Evolutionary conservation across 2,113 vertebrate species (phyloP), one percentile per base, ranked within the genome.

Genomic region (Dermatemys mawii): DNA sequence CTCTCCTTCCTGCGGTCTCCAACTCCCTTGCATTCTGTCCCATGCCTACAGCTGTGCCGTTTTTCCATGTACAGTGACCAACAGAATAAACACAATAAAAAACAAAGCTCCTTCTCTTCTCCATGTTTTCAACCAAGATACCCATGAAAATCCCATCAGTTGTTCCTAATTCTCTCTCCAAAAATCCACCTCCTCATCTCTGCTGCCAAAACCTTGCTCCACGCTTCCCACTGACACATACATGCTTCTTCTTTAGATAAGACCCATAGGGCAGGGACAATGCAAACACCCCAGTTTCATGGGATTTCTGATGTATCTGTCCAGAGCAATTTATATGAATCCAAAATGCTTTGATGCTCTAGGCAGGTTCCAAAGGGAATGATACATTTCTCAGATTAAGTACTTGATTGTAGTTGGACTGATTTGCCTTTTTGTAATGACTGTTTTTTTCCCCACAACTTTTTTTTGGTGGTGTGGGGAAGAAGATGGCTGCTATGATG

Each of bases 1-100:
- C 16, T 79, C n/a, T 70, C 11, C 38, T 22, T 21, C 32, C 32
- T n/a, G 60, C 60, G 17, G 17, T 67, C 8, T 8, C 32, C 35
- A 32, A 13, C 7, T 50, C 22, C 80, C 11, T 63, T 60, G 35
- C 76, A 24, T 49, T 85, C 17, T n/a, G 29, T 53, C 32, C 35
- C 24, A 24, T 48, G 38, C 26, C 35, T 14, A 14, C 32, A 22
- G 0, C 24, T n/a, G 19, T 82, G 79, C 27, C 79, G 51, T 9
- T 73, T 83, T 94, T 88, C 38, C 46, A 8, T 3, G 24, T 14
- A 19, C 35, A 70, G 63, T 26, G 48, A 35, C 53, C 41, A 83
- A 21, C 0, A 1, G 48, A 50, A 26, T 81, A 6, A 49, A n/a
- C 2, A 1, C n/a, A 22, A 17, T 29, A 32, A 76, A 44, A 55